Base-by-base conservation (phyloP, 2,888 invertebrate genomes). In the Choreutis nemorana region DNA sequence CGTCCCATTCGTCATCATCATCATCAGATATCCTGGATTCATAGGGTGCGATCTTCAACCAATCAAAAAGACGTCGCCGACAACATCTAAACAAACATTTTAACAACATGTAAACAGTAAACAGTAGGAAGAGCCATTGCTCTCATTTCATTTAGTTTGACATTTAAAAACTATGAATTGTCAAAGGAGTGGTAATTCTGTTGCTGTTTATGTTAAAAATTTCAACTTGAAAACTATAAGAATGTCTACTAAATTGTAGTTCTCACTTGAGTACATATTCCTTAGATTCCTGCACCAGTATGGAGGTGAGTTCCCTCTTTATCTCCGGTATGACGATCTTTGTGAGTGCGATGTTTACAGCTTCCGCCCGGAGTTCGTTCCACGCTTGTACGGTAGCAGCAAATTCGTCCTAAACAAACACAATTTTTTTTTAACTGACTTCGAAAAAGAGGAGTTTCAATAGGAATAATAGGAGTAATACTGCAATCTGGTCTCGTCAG, bases 331-430 rank as follows among this genome's bases (percentile, higher is more conserved):
- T 86, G 3, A 99, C 86, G 60, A 96, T 89, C 53, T 90, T 88
- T 12, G 83, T 89, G 28, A 97, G 81, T 0, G 97, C 96, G 35
- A 92, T 78, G 46, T 93, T 91, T 0, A 98, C 90, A 30, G 95
- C 93, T 48, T 93, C 90, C 1, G 87, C 86, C 22, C 99, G 82
- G 28, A 97, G 59, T 2, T 87, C 85, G 68, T 99, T 99, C 99
- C 99, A 99, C 44, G 95, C 94, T 58, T 96, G 90, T 0, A 94
- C 94, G 40, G 89, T 88, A 42, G 91, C 91, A 44, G 94, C 94
- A 65, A 95, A 97, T 63, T 97, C 97, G 67, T 97, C 97, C 83
- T 88, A 48, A 21, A 4, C 5, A 23, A 7, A 24, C 3, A 6
- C 4, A n/a, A n/a, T n/a, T n/a, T n/a, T n/a, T n/a, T 27, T 16